A percentile compares a stretch with the other conserved stretches of the same genome.
phyloP scores from a whole-genome alignment of 2,113 vertebrate genomes.

The Oreotragus oreotragus region DNA sequence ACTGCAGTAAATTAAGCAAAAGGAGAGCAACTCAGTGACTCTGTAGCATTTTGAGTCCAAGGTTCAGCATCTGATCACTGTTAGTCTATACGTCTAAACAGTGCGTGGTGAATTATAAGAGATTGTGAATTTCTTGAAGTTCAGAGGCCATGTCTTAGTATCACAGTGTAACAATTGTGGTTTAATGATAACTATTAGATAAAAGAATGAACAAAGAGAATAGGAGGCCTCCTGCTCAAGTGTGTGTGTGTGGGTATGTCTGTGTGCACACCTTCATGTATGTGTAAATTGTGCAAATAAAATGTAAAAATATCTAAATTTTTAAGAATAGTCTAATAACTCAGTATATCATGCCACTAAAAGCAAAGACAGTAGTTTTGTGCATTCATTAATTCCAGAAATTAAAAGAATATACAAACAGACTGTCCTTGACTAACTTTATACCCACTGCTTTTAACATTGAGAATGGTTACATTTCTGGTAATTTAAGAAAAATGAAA shows the following conservation, averaged over 20 bases:
- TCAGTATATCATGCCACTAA: background rate
- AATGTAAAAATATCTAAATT: background rate
- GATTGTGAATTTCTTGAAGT: background rate
- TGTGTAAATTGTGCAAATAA: background rate
- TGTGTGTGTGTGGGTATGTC: background rate
- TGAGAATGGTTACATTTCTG: background rate
- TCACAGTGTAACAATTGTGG: background rate
- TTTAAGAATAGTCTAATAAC: background rate
- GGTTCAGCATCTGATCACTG: background rate
- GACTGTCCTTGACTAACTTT: background rate
- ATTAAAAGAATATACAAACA: background rate
- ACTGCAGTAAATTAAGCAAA: background rate
- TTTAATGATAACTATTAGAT: background rate
- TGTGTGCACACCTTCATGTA: accelerated
- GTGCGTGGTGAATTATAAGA: background rate
- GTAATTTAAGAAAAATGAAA: background rate
- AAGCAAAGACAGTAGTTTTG: background rate
- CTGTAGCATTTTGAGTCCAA: background rate
- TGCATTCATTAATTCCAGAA: background rate
- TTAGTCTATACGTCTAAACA: background rate
- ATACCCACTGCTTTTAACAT: background rate
- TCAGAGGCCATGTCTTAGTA: background rate
- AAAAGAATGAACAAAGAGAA: background rate
- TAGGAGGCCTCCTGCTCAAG: background rate
- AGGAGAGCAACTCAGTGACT: background rate